Evolutionary conservation across 1,140 invertebrate genomes (phyloP).

Genomic region (Drosophila repleta): DNA sequence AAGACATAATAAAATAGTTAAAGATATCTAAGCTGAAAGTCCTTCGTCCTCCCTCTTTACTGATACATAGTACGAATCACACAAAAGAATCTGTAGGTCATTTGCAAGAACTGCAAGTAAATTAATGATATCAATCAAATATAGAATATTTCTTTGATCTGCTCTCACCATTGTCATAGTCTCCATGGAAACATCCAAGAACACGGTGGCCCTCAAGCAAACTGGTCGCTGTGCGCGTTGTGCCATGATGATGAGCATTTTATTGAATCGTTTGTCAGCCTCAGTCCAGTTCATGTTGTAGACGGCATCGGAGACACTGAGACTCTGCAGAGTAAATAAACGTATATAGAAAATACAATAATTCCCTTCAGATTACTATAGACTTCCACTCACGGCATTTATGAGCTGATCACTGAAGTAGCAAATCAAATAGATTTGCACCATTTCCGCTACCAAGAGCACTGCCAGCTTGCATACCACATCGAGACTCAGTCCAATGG

Average conservation of each 20-base stretch:
- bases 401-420: slow-evolving; percentile 60
- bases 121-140: not conserved
- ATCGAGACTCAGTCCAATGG: slow-evolving; percentile 46
- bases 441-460: slow-evolving; percentile 36
- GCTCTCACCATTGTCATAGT: slow-evolving; percentile 53
- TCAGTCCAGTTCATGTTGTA: slow-evolving; percentile 54
- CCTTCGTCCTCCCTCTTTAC: not conserved
- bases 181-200: slow-evolving; percentile 55
- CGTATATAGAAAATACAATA: not conserved
- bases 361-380: too few relatives aligned
- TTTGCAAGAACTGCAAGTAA: slow-evolving; percentile 37
- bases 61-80: slow-evolving; percentile 55
- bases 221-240: slow-evolving; percentile 53
- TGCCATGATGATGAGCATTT: slow-evolving; percentile 54
- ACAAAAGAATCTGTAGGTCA: slow-evolving; percentile 54
- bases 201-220: slow-evolving; percentile 52
- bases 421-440: slow-evolving; percentile 57
- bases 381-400: slow-evolving; percentile 43
- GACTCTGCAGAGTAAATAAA: slow-evolving; percentile 38
- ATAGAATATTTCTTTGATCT: not conserved
- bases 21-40: too few relatives aligned
- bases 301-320: slow-evolving; percentile 36
- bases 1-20: not conserved
- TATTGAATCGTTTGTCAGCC: slow-evolving; percentile 47
- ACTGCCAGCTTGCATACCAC: slow-evolving; percentile 42